These are phyloP conservation scores for Bombus affinis DNA, from an alignment of 1,140 invertebrate species.

Conservation along the genomic window DNA sequence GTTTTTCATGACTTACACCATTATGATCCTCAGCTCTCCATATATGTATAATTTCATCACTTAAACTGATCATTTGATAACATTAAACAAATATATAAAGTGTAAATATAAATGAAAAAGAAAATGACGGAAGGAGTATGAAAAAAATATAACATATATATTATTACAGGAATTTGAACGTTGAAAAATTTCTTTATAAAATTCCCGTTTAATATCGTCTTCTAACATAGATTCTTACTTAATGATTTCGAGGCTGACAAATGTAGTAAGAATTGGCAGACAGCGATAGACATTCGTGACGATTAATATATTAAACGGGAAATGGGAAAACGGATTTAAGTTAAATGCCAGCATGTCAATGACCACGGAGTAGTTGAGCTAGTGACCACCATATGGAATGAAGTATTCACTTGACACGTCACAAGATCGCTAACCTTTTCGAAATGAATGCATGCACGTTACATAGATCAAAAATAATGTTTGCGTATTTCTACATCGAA, in stretches of 20 bases:
- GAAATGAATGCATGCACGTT: slow-evolving; percentile 33
- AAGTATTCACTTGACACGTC: slow-evolving; percentile 80
- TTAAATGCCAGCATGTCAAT: slow-evolving; percentile 77
- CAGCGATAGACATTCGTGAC: neutral
- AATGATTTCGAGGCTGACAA: neutral
- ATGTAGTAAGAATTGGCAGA: neutral
- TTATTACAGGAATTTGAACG: slow-evolving; percentile 6
- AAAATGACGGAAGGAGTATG: neutral
- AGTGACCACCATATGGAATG: slow-evolving; percentile 81
- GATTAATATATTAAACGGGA: neutral
- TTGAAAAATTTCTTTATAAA: neutral
- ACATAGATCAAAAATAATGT: slow-evolving; percentile 16
- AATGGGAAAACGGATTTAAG: slow-evolving; percentile 39
- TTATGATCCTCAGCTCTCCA: neutral
- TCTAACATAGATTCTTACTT: neutral
- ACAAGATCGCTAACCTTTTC: slow-evolving; percentile 80
- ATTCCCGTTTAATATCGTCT: neutral
- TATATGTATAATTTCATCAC: neutral
- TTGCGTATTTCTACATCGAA: slow-evolving; percentile 20
- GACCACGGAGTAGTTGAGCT: slow-evolving; percentile 72
- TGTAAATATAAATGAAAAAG: neutral
- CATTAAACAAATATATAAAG: neutral
- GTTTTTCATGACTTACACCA: neutral
- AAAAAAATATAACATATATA: slow-evolving; percentile 2
- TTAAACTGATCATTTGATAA: neutral